Conservation (phyloP, 2,888 invertebrate species). For the Argyresthia albistria region DNA sequence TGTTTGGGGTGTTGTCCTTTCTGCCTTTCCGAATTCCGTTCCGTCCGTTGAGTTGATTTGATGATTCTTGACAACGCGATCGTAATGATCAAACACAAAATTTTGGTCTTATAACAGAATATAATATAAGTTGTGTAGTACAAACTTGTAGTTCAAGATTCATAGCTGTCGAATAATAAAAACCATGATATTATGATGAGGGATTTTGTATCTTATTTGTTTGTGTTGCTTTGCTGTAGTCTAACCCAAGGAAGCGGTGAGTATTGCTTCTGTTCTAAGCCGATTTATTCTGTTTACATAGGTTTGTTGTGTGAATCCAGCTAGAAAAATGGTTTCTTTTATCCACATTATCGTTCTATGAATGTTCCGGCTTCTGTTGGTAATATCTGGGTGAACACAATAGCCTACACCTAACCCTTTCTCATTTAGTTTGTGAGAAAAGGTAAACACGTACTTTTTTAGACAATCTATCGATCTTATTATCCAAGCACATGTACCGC, state of each 20-base stretch:
- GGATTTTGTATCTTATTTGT: slow-evolving; percentile 47
- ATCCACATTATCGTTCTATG: neutral
- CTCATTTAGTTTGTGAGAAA: neutral
- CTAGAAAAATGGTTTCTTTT: neutral
- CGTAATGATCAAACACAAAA: slow-evolving; percentile 64
- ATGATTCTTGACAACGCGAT: slow-evolving; percentile 42
- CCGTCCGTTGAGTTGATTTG: too few species aligned
- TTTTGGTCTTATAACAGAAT: slow-evolving; percentile 39
- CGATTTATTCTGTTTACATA: slow-evolving; percentile 5
- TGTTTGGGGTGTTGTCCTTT: neutral
- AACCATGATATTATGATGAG: slow-evolving; percentile 67
- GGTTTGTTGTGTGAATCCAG: neutral
- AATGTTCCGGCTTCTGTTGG: neutral
- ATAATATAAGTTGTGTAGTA: slow-evolving; percentile 12
- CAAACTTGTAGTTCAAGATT: slow-evolving; percentile 13
- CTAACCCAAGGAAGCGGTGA: slow-evolving; percentile 50
- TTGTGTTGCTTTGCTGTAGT: slow-evolving; percentile 54
- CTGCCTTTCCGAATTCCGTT: too few species aligned
- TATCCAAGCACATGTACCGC: too few species aligned
- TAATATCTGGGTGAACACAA: neutral
- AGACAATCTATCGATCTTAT: too few species aligned
- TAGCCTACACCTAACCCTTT: neutral
- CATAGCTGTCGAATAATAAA: slow-evolving; percentile 15
- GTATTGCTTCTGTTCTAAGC: slow-evolving; percentile 15
- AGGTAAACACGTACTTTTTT: too few species aligned